Base-by-base conservation (phyloP, 2,797 vertebrate species). In the Bovichtus variegatus region DNA sequence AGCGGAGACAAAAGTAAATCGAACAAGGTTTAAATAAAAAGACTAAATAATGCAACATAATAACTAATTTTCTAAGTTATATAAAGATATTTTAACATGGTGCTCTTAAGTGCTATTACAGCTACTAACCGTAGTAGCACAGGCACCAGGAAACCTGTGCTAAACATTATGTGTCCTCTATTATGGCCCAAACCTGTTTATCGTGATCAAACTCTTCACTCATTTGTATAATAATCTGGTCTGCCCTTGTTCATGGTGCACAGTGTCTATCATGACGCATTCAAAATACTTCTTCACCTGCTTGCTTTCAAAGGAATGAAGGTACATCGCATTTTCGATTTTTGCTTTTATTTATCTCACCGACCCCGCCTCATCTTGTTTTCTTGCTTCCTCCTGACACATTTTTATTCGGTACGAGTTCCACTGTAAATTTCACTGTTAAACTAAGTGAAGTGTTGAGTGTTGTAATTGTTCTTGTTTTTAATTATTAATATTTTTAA, bases 391-490 rank as follows among this genome's bases (percentile, higher is more conserved):
- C 63, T 79, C 60, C 71, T 58, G 57, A 76, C 74, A 68, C 71
- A 73, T 89, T 91, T 91, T 89, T 76, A 87, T 86, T 91, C 58
- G 63, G 73, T 89, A 83, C 83, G 82, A 91, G 85, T 89, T 87
- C 76, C 88, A 90, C 87, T 93, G 92, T 95, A 93, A 91, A 93
- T 94, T 87, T 92, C 92, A 93, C 92, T 84, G 90, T 94, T 92
- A 86, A 92, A 89, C 82, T 87, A 92, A 94, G 93, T 95, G 86
- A 92, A 91, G 89, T 95, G 93, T 92, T 91, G 90, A 88, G 87
- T 95, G 92, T 95, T 83, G 92, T 95, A 94, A 90, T 86, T 87
- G 93, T 93, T 93, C 62, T 92, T 89, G 92, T 91, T 94, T 92
- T 92, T 92, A 91, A 92, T 85, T 86, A 85, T 88, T 78, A 86